phyloP scores from a whole-genome alignment of 2,113 vertebrate species.

The Gavia stellata region DNA sequence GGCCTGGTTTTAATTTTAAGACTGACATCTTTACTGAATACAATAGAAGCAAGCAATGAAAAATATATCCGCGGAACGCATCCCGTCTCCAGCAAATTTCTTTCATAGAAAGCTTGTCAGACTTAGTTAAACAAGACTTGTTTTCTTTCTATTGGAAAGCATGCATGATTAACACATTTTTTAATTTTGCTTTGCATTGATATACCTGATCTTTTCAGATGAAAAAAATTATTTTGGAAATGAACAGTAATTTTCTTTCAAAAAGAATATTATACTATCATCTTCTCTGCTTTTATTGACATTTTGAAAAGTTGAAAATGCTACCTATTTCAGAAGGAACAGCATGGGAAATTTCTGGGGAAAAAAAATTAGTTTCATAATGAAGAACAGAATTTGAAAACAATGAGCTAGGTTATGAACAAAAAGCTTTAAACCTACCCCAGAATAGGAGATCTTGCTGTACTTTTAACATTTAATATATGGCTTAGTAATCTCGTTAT shows the following conservation, averaged over 20 bases:
- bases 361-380: not conserved
- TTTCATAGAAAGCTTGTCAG: not conserved
- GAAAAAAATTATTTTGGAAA: not conserved
- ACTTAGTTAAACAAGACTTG: not conserved
- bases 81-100: not conserved
- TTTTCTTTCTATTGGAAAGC: not conserved
- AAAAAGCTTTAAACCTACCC: not conserved
- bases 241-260: not conserved
- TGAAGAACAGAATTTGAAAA: not conserved
- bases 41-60: not conserved
- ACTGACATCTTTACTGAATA: not conserved
- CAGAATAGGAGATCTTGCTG: not conserved
- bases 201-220: not conserved
- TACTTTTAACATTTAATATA: not conserved
- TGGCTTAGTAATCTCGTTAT: not conserved
- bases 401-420: not conserved
- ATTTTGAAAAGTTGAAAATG: not conserved
- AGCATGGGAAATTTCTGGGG: not conserved
- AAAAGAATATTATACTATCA: not conserved
- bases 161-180: not conserved
- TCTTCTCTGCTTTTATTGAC: not conserved
- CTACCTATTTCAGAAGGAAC: not conserved
- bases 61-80: not conserved
- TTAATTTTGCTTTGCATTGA: not conserved
- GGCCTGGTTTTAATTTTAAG: not conserved